Evolutionary conservation across 2,888 invertebrate species (phyloP).

Genomic region (Ashinkailepas kermadecensis): DNA sequence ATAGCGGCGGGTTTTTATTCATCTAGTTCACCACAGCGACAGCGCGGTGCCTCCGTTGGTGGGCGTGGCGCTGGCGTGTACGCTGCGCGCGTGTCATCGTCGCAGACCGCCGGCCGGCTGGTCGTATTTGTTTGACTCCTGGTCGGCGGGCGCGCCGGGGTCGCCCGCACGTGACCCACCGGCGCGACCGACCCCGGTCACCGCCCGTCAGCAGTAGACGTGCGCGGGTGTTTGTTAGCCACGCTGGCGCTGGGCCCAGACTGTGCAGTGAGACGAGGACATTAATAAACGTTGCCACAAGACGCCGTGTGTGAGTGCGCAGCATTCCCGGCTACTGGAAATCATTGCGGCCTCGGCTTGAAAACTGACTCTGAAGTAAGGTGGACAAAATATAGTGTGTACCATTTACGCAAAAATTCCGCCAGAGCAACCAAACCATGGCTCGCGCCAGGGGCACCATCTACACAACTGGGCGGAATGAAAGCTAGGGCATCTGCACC

Average conservation of each 20-base stretch:
- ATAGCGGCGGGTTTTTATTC: neutral
- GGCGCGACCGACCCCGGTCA: neutral
- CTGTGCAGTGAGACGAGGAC: neutral
- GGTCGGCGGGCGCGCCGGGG: neutral
- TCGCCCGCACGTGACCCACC: neutral
- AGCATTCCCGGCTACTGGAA: no score
- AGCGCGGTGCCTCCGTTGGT: neutral
- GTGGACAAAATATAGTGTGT: no score
- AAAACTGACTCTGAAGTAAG: no score
- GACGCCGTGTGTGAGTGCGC: no score
- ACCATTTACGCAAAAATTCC: no score
- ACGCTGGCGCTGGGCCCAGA: neutral
- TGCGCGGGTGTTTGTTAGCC: neutral
- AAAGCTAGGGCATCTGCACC: no score
- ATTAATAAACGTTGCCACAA: slow-evolving; percentile 18
- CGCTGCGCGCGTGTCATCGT: neutral
- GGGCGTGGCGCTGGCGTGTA: neutral
- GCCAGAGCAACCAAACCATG: no score
- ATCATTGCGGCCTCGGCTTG: no score
- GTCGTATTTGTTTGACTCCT: neutral
- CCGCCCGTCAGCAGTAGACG: neutral
- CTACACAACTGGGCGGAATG: no score
- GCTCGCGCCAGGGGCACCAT: no score
- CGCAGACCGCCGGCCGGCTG: neutral
- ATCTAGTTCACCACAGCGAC: slow-evolving; percentile 13